A percentile compares a stretch with the other conserved stretches of the same genome.
phyloP scores from a whole-genome alignment of 2,888 invertebrate genomes.

The Noctua pronuba region DNA sequence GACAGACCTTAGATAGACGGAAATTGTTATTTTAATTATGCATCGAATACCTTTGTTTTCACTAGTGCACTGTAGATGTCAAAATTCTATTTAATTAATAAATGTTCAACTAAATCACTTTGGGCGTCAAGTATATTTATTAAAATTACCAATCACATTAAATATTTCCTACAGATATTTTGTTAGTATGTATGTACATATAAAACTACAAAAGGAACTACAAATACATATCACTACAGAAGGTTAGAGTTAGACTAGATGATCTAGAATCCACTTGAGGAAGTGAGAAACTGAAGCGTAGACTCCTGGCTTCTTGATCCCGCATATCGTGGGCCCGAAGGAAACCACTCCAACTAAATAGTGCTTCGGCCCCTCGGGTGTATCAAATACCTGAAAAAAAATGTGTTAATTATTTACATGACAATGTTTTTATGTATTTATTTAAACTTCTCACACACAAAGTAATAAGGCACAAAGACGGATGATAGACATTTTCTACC shows the following conservation, averaged over 20 bases:
- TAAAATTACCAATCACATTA: conserved; percentile 18
- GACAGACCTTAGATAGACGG: conserved; percentile 74
- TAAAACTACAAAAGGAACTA: conserved; percentile 46
- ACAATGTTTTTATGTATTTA: background rate
- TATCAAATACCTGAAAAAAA: conserved; percentile 83
- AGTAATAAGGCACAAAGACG: background rate
- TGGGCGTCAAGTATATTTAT: conserved; percentile 10
- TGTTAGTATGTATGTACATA: conserved; percentile 39
- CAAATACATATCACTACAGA: conserved; percentile 19
- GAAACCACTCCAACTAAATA: conserved; percentile 92
- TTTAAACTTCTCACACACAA: background rate
- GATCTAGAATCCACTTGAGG: conserved; percentile 90
- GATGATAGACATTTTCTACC: background rate
- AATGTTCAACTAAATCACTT: conserved; percentile 23
- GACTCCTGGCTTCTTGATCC: conserved; percentile 89
- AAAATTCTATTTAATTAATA: conserved; percentile 33
- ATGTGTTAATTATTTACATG: background rate
- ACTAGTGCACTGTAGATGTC: conserved; percentile 36
- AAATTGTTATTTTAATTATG: conserved; percentile 63
- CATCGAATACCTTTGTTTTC: conserved; percentile 1
- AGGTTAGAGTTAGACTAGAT: conserved; percentile 65
- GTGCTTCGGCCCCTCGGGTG: conserved; percentile 87
- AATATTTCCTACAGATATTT: conserved; percentile 23
- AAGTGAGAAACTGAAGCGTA: conserved; percentile 88
- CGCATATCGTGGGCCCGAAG: conserved; percentile 90